phyloP scores from a whole-genome alignment of 2,888 invertebrate species.

The Drosophila cyrtoloma region DNA sequence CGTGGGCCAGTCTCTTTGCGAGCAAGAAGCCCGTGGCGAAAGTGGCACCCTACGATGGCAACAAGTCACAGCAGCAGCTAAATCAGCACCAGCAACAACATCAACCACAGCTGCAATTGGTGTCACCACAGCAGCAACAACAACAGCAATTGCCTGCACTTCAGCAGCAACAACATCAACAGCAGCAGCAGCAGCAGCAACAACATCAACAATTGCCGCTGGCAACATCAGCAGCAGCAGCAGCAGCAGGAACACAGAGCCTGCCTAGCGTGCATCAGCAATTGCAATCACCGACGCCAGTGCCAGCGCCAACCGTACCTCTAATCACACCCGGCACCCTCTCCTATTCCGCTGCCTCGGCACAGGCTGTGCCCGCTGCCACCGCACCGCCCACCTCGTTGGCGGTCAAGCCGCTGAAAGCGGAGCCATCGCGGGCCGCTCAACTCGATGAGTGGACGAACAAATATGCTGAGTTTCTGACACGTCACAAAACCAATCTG shows the following conservation, averaged over 20 bases:
- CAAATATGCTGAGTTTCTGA: conserved; percentile 90
- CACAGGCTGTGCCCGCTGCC: conserved; percentile 81
- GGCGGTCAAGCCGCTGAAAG: conserved; percentile 62
- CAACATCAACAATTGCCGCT: conserved; percentile 35
- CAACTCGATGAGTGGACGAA: conserved; percentile 84
- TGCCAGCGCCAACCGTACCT: conserved; percentile 69
- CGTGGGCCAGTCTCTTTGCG: conserved; percentile 90
- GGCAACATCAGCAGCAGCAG: conserved; percentile 8
- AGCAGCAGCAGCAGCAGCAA: conserved; percentile 1
- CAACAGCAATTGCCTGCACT: conserved; percentile 24
- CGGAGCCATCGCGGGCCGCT: conserved; percentile 53
- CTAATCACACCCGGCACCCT: conserved; percentile 82
- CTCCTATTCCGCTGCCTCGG: conserved; percentile 85
- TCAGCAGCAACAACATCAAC: conserved; percentile 30
- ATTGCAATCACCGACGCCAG: conserved; percentile 66
- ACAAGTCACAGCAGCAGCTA: conserved; percentile 54
- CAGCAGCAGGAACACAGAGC: conserved; percentile 33
- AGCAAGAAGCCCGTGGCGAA: conserved; percentile 87
- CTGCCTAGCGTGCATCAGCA: conserved; percentile 65
- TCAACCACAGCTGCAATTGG: conserved; percentile 24
- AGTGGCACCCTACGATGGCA: conserved; percentile 87
- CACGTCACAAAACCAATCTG: conserved; percentile 91
- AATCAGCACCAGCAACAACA: conserved; percentile 20
- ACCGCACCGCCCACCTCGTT: conserved; percentile 39
- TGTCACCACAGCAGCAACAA: conserved; percentile 11